Base-by-base conservation (phyloP, 2,113 vertebrate genomes). In the Fulmarus glacialis region DNA sequence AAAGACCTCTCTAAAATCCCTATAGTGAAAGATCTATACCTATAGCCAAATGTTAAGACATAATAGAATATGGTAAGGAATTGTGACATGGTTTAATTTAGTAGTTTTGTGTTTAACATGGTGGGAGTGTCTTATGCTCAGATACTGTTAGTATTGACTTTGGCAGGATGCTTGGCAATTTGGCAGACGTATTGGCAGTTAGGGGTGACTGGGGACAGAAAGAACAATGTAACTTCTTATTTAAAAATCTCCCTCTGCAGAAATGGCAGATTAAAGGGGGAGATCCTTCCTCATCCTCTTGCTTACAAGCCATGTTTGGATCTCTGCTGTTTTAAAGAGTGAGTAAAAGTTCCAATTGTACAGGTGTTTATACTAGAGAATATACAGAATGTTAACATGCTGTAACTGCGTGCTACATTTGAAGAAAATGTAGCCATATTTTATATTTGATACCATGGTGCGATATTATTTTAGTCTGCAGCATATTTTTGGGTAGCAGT, bases 181-280 rank as follows among this genome's bases (percentile, higher is more conserved):
- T 60, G 60, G 63, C 66, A 91, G 62, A 63, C 7, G 2, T 74
- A n/a, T 36, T 90, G 83, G 88, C 90, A 94, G 60, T 77, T 94
- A 91, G 40, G 84, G 68, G 50, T 94, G 86, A 73, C 24, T 64
- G 38, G 81, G 91, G 66, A 24, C 64, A 74, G 77, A 85, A 97
- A 97, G 93, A 95, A 93, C 96, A 95, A 89, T 90, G 68, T 98
- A 98, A 98, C 97, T 98, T 95, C 93, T 88, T 97, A 96, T 97
- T 96, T 98, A 96, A 98, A 98, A 97, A 98, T 98, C 98, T 98
- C 96, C 97, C 96, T 97, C 97, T 97, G 97, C 97, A 98, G 98
- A 98, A 97, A 97, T 98, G 97, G 90, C 98, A 98, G 92, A 95
- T 97, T 95, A 97, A 93, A 97, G 94, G 92, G 97, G 91, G 93